phyloP scores from a whole-genome alignment of 2,888 invertebrate genomes.

The Xestobium rufovillosum region DNA sequence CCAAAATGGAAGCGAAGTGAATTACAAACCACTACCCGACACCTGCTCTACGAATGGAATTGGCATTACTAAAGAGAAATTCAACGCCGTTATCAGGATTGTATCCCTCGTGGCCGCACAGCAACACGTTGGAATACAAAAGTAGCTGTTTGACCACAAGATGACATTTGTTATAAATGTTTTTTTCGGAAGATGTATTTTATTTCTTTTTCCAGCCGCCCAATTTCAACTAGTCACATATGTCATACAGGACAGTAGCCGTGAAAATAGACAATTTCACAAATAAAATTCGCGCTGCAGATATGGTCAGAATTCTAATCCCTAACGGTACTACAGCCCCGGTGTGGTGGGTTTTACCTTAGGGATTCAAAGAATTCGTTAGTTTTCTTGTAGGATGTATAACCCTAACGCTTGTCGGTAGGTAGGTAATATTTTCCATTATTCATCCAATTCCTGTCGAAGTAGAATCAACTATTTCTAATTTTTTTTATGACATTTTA shows the following conservation, averaged over 20 bases:
- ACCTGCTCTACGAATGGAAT: no score
- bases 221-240: no score
- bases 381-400: conserved; percentile 35
- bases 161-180: conserved; percentile 36
- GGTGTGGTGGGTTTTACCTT: conserved; percentile 30
- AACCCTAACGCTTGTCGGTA: conserved; percentile 31
- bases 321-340: conserved; percentile 31
- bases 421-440: conserved; percentile 49
- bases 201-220: no score
- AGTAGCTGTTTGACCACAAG: conserved; percentile 30
- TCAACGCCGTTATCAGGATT: conserved; percentile 32
- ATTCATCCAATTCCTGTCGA: no score
- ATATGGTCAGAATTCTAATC: conserved; percentile 36
- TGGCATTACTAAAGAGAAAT: conserved; percentile 38
- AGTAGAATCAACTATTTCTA: no score
- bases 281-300: conserved; percentile 37
- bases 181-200: no score
- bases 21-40: no score
- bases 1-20: no score
- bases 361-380: conserved; percentile 40
- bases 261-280: no score
- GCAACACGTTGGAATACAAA: conserved; percentile 33
- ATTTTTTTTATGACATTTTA: no score
- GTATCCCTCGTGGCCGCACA: conserved; percentile 25
- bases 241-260: no score